Percentiles rank a stretch among this genome's conserved stretches.
Evolutionary conservation across 2,113 vertebrate genomes (phyloP).

Genomic region (Athene noctua): DNA sequence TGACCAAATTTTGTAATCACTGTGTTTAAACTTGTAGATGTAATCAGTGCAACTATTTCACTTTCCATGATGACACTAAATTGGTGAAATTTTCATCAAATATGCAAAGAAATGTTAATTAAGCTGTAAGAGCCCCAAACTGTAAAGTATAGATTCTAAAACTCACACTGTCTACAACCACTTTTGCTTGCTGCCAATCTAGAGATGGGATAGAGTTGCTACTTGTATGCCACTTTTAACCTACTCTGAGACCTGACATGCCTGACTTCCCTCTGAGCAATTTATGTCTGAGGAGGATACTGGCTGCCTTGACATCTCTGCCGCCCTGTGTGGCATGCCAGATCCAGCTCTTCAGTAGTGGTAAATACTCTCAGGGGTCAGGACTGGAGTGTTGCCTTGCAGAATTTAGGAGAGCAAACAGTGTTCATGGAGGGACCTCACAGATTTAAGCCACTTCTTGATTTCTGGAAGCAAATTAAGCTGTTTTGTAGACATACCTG

Average conservation of each 20-base stretch:
- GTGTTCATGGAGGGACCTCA: not conserved
- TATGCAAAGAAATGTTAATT: not conserved
- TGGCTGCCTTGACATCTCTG: not conserved
- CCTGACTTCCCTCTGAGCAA: not conserved
- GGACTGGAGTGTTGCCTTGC: not conserved
- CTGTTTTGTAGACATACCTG: not conserved
- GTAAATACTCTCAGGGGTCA: not conserved
- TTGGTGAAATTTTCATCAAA: not conserved
- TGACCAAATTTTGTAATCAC: not conserved
- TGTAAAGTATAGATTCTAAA: not conserved
- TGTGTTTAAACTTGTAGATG: not conserved
- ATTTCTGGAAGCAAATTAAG: not conserved
- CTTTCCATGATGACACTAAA: not conserved
- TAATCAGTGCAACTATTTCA: not conserved
- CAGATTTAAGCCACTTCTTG: not conserved
- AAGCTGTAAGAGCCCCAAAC: not conserved
- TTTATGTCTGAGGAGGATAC: not conserved
- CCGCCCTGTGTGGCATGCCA: not conserved
- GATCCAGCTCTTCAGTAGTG: not conserved
- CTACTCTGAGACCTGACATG: not conserved
- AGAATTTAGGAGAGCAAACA: not conserved
- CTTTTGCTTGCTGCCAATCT: not conserved
- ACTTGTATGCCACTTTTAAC: not conserved
- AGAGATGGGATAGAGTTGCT: not conserved
- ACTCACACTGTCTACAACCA: accelerated